Percentiles rank a stretch among this genome's conserved stretches.
Evolutionary conservation across 2,797 vertebrate genomes (phyloP).

Genomic region (Danio kyathit): DNA sequence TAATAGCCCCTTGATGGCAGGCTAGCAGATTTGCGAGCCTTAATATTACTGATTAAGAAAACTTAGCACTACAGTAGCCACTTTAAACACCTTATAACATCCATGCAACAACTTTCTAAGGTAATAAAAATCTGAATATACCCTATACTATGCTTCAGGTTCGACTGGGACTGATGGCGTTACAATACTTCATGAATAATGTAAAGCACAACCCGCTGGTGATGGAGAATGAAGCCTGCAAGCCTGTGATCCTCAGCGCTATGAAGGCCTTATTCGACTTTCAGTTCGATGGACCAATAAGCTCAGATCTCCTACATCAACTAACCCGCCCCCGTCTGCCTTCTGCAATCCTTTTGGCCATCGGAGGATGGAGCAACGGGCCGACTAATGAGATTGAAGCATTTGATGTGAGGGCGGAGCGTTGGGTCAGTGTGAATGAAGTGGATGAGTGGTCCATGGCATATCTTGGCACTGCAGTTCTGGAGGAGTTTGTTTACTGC

Average conservation of each 20-base stretch:
- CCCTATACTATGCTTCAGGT: constrained; percentile 58
- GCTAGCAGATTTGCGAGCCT: too few species aligned
- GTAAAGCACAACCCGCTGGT: constrained; percentile 59
- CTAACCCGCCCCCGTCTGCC: constrained; percentile 82
- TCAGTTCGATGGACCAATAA: constrained; percentile 43
- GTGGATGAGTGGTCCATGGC: constrained; percentile 76
- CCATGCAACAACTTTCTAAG: not conserved
- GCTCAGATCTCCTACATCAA: constrained; percentile 51
- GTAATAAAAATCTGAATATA: not conserved
- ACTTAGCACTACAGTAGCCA: not conserved
- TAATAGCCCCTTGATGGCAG: too few species aligned
- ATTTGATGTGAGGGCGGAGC: constrained; percentile 75
- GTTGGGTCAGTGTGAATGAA: constrained; percentile 78
- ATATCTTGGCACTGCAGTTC: constrained; percentile 79
- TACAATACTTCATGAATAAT: constrained; percentile 42
- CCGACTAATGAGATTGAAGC: constrained; percentile 82
- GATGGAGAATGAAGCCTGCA: constrained; percentile 44
- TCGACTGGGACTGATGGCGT: constrained; percentile 57
- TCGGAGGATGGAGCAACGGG: constrained; percentile 81
- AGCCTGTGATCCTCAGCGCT: constrained; percentile 66
- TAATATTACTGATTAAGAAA: not conserved
- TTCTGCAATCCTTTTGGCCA: constrained; percentile 79
- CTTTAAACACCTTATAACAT: not conserved
- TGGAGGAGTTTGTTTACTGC: constrained; percentile 70
- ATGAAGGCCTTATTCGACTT: constrained; percentile 68